A percentile compares a stretch with the other conserved stretches of the same genome.
Evolutionary conservation across 92 coral and sea anemone species (phyloP).

Genomic region (Actinostola sp.): DNA sequence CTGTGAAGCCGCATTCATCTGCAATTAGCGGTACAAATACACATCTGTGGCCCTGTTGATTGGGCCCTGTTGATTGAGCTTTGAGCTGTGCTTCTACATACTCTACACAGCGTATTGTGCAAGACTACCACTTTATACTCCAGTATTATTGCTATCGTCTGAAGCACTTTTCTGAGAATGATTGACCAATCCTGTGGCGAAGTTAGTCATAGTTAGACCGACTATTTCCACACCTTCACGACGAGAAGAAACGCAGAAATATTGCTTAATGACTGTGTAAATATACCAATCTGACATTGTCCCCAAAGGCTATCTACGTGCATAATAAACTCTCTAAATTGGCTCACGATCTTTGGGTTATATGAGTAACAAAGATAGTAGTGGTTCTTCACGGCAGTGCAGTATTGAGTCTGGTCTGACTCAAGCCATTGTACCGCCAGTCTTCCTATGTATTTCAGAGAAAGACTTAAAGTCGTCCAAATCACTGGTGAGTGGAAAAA

Average conservation of each 20-base stretch:
- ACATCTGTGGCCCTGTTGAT: neutral
- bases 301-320: too few relatives aligned
- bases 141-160: neutral
- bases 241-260: neutral
- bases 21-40: conserved; percentile 7
- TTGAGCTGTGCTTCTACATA: too few relatives aligned
- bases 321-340: conserved; percentile 4
- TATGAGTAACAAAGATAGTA: conserved; percentile 80
- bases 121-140: neutral
- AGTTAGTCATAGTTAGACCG: conserved; percentile 25
- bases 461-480: conserved; percentile 17
- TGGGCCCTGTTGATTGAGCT: conserved; percentile 1
- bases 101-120: too few relatives aligned
- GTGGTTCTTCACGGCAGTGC: conserved; percentile 61
- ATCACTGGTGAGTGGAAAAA: too few relatives aligned
- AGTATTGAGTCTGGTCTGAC: conserved; percentile 86
- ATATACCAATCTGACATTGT: too few relatives aligned
- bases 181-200: conserved; percentile 33
- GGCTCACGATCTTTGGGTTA: conserved; percentile 10
- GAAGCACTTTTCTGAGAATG: conserved; percentile 17
- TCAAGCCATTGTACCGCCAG: conserved; percentile 79
- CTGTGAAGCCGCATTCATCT: conserved; percentile 9
- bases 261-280: neutral
- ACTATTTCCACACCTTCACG: conserved; percentile 2
- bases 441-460: conserved; percentile 64